phyloP scores from a whole-genome alignment of 1,140 invertebrate genomes.

The Contarinia nasturtii region DNA sequence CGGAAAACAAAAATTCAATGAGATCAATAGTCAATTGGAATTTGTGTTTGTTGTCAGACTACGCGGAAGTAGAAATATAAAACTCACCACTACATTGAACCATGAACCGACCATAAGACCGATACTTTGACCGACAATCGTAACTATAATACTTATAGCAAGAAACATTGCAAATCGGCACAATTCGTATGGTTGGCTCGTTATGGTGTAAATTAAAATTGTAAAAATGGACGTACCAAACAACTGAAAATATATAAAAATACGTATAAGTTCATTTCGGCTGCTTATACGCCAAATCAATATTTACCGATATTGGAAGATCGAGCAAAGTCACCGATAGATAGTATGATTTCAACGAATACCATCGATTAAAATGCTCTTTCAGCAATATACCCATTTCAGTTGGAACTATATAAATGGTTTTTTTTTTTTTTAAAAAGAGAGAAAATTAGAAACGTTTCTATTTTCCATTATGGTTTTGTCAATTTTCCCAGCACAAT shows the following conservation, averaged over 20 bases:
- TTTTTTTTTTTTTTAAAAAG: slow-evolving; percentile 2
- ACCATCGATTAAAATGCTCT: slow-evolving; percentile 94
- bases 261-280: not conserved
- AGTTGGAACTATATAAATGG: slow-evolving; percentile 56
- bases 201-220: slow-evolving; percentile 70
- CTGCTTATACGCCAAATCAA: not conserved
- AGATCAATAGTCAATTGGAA: not conserved
- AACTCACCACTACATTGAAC: slow-evolving; percentile 60
- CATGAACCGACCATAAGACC: slow-evolving; percentile 74
- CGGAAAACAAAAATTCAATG: not conserved
- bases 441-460: not conserved
- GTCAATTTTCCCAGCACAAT: too few species aligned
- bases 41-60: not conserved
- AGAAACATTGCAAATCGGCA: slow-evolving; percentile 67
- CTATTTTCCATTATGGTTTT: too few species aligned
- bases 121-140: slow-evolving; percentile 77
- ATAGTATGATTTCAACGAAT: slow-evolving; percentile 85
- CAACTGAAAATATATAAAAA: slow-evolving; percentile 27
- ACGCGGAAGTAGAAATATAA: not conserved
- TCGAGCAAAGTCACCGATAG: slow-evolving; percentile 70
- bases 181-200: slow-evolving; percentile 58
- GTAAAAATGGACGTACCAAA: slow-evolving; percentile 59
- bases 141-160: slow-evolving; percentile 52
- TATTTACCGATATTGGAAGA: slow-evolving; percentile 48
- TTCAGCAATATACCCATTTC: slow-evolving; percentile 81